phyloP scores from a whole-genome alignment of 2,888 invertebrate species.

The Rhopalosiphum nymphaeae region DNA sequence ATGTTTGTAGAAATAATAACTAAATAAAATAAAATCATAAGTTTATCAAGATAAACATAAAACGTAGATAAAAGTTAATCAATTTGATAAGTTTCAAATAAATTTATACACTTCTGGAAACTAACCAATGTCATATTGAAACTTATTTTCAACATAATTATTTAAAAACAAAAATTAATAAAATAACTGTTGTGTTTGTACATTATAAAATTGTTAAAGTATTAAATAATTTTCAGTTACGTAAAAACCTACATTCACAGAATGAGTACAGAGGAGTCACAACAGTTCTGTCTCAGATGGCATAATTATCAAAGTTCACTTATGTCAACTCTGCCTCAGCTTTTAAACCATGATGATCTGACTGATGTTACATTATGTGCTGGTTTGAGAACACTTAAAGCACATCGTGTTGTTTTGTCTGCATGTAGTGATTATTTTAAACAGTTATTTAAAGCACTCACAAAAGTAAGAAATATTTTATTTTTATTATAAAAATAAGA shows the following conservation, averaged over 20 bases:
- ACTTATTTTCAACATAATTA: neutral
- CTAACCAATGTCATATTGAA: conserved; percentile 7
- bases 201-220: neutral
- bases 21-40: neutral
- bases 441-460: conserved; percentile 83
- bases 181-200: neutral
- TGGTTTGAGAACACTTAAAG: conserved; percentile 85
- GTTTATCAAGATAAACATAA: neutral
- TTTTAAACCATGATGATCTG: conserved; percentile 84
- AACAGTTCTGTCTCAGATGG: conserved; percentile 88
- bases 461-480: conserved; percentile 53
- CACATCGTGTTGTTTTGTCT: conserved; percentile 87
- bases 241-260: conserved; percentile 55
- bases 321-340: conserved; percentile 81
- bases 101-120: neutral
- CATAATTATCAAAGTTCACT: conserved; percentile 85
- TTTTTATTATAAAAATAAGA: conserved; percentile 18
- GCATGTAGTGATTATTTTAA: conserved; percentile 93
- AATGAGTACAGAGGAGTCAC: conserved; percentile 75
- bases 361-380: conserved; percentile 91
- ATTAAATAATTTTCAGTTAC: conserved; percentile 46
- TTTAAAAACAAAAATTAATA: neutral
- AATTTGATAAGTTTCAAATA: conserved; percentile 1
- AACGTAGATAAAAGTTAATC: neutral
- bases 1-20: neutral